These are phyloP conservation scores for Plagodis dolabraria DNA, from an alignment of 2,888 invertebrate genomes.

Conservation along the genomic window DNA sequence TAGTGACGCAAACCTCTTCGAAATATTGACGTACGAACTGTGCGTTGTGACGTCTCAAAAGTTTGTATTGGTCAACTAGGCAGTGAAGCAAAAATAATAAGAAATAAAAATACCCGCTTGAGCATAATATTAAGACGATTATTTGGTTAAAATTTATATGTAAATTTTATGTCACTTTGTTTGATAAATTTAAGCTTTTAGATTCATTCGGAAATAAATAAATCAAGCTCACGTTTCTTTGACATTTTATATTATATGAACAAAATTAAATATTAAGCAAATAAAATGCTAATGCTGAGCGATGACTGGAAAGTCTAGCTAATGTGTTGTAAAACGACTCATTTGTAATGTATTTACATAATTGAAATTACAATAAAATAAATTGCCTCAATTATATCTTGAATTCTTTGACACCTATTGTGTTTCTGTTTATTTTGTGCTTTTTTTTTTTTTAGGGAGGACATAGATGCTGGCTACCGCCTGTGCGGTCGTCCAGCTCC, in stretches of 20 bases:
- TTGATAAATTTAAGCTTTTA: conserved; percentile 29
- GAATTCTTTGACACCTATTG: neutral
- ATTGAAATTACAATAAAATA: conserved; percentile 4
- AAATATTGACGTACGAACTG: too few species aligned
- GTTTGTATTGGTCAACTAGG: too few species aligned
- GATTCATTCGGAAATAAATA: conserved; percentile 19
- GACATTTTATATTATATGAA: conserved; percentile 9
- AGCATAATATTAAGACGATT: too few species aligned
- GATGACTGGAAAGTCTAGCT: conserved; percentile 14
- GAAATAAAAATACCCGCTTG: too few species aligned
- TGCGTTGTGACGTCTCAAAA: too few species aligned
- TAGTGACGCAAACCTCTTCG: too few species aligned
- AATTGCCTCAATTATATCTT: neutral
- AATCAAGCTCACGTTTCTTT: conserved; percentile 16
- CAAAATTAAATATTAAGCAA: conserved; percentile 27
- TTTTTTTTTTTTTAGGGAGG: too few species aligned
- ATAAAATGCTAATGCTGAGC: conserved; percentile 21
- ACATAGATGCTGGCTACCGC: too few species aligned
- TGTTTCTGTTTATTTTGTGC: too few species aligned
- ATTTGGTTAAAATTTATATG: conserved; percentile 7
- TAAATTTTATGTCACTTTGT: conserved; percentile 18
- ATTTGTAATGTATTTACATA: conserved; percentile 24
- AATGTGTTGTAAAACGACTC: conserved; percentile 12
- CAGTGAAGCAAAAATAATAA: too few species aligned
- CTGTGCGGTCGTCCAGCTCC: too few species aligned